These are phyloP conservation scores for Oreochromis aureus DNA, from an alignment of 2,113 vertebrate species.

Conservation along the genomic window DNA sequence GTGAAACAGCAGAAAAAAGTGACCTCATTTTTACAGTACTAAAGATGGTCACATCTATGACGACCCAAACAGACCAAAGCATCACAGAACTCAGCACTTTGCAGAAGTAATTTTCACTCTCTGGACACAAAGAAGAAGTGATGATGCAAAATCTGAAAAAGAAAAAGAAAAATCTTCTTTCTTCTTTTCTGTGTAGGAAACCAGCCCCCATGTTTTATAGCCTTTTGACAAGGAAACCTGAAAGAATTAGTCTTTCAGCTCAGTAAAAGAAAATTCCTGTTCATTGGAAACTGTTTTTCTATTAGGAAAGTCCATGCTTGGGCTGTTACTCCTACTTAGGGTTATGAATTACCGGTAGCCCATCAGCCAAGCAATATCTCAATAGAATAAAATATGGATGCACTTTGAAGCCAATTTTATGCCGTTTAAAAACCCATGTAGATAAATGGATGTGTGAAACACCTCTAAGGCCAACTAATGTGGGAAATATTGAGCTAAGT, in stretches of 20 bases:
- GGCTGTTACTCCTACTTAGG: constrained; percentile 65
- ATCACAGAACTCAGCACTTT: constrained; percentile 71
- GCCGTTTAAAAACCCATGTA: constrained; percentile 54
- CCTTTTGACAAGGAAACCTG: constrained; percentile 37
- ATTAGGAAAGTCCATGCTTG: constrained; percentile 53
- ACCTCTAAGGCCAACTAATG: constrained; percentile 69
- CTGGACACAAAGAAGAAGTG: constrained; percentile 30
- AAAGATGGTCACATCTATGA: constrained; percentile 49
- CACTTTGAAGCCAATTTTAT: constrained; percentile 53
- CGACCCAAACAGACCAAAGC: constrained; percentile 58
- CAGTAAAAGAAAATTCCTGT: constrained; percentile 22
- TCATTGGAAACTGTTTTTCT: constrained; percentile 50
- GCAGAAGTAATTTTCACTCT: constrained; percentile 57
- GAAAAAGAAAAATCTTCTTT: neutral
- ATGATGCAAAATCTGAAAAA: constrained; percentile 31
- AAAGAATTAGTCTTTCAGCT: constrained; percentile 31
- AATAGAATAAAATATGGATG: constrained; percentile 72
- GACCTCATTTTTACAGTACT: constrained; percentile 70
- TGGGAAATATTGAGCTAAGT: constrained; percentile 73
- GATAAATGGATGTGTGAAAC: constrained; percentile 64
- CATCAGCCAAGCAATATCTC: constrained; percentile 62
- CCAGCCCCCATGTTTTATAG: constrained; percentile 41
- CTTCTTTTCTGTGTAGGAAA: neutral
- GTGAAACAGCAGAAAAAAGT: constrained; percentile 73
- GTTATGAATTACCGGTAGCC: constrained; percentile 69